Conservation (phyloP, 2,797 vertebrate species). For the Dicrostonyx torquatus region DNA sequence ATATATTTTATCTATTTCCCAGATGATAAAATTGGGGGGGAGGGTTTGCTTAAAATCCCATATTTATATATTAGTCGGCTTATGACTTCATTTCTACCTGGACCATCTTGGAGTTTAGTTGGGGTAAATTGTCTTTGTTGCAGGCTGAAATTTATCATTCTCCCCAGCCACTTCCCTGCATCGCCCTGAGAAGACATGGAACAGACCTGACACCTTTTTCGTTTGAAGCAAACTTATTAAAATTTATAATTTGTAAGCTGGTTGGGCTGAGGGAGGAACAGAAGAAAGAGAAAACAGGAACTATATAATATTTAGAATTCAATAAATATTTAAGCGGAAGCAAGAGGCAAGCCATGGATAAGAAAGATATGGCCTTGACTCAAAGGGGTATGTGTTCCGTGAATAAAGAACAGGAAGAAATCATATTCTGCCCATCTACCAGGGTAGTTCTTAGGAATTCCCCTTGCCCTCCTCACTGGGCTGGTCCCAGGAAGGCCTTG, state of each 20-base stretch:
- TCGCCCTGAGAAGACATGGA: background rate
- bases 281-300: background rate
- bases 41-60: background rate
- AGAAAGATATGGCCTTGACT: background rate
- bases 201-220: conserved; percentile 42
- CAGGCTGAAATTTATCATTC: background rate
- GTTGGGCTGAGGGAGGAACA: background rate
- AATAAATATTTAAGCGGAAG: background rate
- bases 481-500: background rate
- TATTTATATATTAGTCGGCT: background rate
- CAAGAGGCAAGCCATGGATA: background rate
- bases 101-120: background rate
- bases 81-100: background rate
- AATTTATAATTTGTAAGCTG: conserved; percentile 43
- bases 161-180: background rate
- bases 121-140: background rate
- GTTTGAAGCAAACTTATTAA: conserved; percentile 43
- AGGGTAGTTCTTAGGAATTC: background rate
- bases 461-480: background rate
- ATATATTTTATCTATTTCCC: background rate
- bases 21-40: background rate
- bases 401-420: background rate
- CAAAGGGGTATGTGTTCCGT: background rate
- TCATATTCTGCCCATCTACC: background rate
- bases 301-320: background rate